Percentiles rank a stretch among this genome's conserved stretches.
These are phyloP conservation scores for Pitangus sulphuratus DNA, from an alignment of 2,797 vertebrate species.

Conservation along the genomic window DNA sequence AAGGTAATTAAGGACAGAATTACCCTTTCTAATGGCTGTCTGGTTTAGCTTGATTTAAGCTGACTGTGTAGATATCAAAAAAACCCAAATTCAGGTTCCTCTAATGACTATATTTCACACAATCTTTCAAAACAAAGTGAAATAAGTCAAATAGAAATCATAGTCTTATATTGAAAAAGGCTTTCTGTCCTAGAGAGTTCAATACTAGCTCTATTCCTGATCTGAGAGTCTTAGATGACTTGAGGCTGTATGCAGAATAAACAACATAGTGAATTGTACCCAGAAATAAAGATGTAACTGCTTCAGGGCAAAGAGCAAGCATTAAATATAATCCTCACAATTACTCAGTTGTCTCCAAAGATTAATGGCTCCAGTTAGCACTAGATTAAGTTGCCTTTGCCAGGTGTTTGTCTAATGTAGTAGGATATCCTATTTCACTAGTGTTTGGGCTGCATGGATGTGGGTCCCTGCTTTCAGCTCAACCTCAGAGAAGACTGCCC, in stretches of 20 bases:
- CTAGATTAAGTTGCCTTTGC: background rate
- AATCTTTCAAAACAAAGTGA: conserved; percentile 10
- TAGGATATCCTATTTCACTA: background rate
- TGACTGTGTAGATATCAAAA: background rate
- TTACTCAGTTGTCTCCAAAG: conserved; percentile 6
- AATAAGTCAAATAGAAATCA: background rate
- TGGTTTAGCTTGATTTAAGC: background rate
- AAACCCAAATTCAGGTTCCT: background rate
- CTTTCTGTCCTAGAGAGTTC: background rate
- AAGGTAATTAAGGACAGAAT: background rate
- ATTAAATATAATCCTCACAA: background rate
- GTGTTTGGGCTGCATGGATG: background rate
- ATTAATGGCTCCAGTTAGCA: conserved; percentile 1
- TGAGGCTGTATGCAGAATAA: conserved; percentile 20
- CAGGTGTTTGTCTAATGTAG: background rate
- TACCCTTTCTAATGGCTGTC: background rate
- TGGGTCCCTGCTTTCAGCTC: background rate
- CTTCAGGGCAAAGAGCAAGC: background rate
- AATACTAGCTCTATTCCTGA: background rate
- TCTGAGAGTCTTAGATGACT: background rate
- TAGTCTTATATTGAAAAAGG: background rate
- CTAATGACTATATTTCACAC: background rate
- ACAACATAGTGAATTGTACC: background rate
- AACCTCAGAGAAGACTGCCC: background rate
- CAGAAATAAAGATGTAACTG: conserved; percentile 26